Evolutionary conservation across 2,888 invertebrate species (phyloP).

Genomic region (Zele albiditarsus): DNA sequence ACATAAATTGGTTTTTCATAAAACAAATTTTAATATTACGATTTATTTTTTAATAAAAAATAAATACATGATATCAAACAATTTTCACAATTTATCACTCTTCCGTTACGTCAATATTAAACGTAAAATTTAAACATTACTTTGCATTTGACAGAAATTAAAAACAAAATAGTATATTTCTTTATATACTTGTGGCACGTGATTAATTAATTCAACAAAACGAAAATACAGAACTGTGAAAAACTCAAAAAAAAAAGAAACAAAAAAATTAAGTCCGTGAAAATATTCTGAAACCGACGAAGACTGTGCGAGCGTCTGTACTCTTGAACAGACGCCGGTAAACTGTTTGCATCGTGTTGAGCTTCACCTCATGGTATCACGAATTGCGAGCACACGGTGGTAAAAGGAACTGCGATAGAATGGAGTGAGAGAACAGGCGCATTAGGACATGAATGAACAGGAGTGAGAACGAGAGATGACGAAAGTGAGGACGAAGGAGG

Average conservation of each 20-base stretch:
- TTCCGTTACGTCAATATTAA: too few species aligned
- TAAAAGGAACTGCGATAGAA: slow-evolving; percentile 29
- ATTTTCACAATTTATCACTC: neutral
- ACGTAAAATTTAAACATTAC: neutral
- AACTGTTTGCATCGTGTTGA: slow-evolving; percentile 68
- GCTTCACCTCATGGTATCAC: slow-evolving; percentile 54
- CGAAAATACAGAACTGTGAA: neutral
- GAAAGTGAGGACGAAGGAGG: slow-evolving; percentile 16
- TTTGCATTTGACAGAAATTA: neutral
- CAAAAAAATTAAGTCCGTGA: neutral
- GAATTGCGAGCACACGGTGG: slow-evolving; percentile 44
- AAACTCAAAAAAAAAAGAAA: neutral
- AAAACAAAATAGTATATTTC: neutral
- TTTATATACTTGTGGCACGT: neutral
- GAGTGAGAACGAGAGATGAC: slow-evolving; percentile 21
- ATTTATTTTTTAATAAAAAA: neutral
- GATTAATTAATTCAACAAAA: neutral
- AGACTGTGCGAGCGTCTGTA: slow-evolving; percentile 54
- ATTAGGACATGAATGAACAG: slow-evolving; percentile 32
- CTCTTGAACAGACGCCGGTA: slow-evolving; percentile 65
- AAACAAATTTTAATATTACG: neutral
- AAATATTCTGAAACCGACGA: slow-evolving; percentile 1
- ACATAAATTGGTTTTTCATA: neutral
- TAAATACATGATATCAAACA: slow-evolving; percentile 2
- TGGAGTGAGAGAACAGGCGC: slow-evolving; percentile 42